Evolutionary conservation across 2,797 vertebrate species (phyloP).

Genomic region (Sebastes hubbsi): DNA sequence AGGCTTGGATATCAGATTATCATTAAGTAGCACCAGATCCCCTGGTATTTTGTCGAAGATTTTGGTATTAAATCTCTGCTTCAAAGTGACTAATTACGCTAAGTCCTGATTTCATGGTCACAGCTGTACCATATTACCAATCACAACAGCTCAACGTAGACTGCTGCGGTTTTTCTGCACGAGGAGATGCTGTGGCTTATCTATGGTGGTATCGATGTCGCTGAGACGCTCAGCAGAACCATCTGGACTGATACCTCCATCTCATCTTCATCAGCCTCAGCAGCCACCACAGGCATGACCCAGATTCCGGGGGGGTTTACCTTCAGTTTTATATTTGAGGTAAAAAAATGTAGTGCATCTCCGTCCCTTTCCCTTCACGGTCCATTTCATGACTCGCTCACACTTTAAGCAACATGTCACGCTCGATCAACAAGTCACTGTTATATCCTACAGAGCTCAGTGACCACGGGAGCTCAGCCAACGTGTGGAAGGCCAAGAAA

Average conservation of each 20-base stretch:
- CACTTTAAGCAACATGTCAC: slow-evolving; percentile 14
- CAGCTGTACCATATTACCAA: slow-evolving; percentile 85
- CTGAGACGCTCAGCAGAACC: slow-evolving; percentile 50
- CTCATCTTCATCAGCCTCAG: slow-evolving; percentile 42
- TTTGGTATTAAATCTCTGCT: slow-evolving; percentile 85
- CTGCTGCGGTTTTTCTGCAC: slow-evolving; percentile 48
- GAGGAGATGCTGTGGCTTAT: slow-evolving; percentile 72
- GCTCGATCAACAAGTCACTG: slow-evolving; percentile 2
- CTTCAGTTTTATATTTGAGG: neutral
- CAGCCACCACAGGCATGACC: slow-evolving; percentile 5
- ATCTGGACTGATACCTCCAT: slow-evolving; percentile 59
- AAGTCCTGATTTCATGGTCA: slow-evolving; percentile 88
- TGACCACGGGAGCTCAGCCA: neutral
- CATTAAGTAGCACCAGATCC: slow-evolving; percentile 83
- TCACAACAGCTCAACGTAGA: slow-evolving; percentile 73
- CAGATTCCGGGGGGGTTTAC: slow-evolving; percentile 30
- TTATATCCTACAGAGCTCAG: neutral
- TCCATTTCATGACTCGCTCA: slow-evolving; percentile 18
- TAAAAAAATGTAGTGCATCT: neutral
- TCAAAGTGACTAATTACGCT: slow-evolving; percentile 86
- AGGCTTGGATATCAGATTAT: slow-evolving; percentile 84
- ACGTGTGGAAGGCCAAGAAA: neutral
- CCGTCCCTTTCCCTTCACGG: slow-evolving; percentile 6
- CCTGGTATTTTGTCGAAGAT: slow-evolving; percentile 82
- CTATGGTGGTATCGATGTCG: slow-evolving; percentile 74